A percentile compares a stretch with the other conserved stretches of the same genome.
These are phyloP conservation scores for Pocota personata DNA, from an alignment of 2,888 invertebrate genomes.

Conservation along the genomic window DNA sequence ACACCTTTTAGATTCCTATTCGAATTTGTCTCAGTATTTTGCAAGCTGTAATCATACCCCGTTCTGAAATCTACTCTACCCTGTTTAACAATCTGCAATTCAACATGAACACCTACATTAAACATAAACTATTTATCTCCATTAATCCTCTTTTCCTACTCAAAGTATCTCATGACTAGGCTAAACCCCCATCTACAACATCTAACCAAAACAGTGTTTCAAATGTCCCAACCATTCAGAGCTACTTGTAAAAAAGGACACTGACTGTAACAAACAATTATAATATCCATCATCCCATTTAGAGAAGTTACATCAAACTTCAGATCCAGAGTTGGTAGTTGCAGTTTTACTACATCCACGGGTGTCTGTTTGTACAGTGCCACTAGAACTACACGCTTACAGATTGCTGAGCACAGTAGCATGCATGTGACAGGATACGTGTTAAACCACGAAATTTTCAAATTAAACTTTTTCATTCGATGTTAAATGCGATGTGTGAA, in stretches of 20 bases:
- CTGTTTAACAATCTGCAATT: too few species aligned
- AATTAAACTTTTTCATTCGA: conserved; percentile 73
- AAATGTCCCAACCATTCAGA: conserved; percentile 35
- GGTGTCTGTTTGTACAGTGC: background rate
- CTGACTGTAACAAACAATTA: conserved; percentile 57
- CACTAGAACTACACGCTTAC: conserved; percentile 3
- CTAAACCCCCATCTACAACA: background rate
- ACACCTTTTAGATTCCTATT: too few species aligned
- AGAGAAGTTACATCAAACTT: conserved; percentile 35
- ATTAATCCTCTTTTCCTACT: background rate
- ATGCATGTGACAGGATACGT: conserved; percentile 71
- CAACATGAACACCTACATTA: too few species aligned
- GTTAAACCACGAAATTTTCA: conserved; percentile 73
- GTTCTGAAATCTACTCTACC: too few species aligned
- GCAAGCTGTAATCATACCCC: too few species aligned
- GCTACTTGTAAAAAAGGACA: conserved; percentile 22
- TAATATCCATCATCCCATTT: conserved; percentile 66
- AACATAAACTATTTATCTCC: too few species aligned
- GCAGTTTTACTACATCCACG: background rate
- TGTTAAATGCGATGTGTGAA: conserved; percentile 65
- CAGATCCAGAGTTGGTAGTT: background rate
- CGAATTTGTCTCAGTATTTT: too few species aligned
- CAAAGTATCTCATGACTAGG: background rate
- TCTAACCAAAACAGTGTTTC: background rate
- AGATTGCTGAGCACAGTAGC: conserved; percentile 20